These are phyloP conservation scores for Ondatra zibethicus DNA, from an alignment of 2,113 vertebrate genomes.

Conservation along the genomic window DNA sequence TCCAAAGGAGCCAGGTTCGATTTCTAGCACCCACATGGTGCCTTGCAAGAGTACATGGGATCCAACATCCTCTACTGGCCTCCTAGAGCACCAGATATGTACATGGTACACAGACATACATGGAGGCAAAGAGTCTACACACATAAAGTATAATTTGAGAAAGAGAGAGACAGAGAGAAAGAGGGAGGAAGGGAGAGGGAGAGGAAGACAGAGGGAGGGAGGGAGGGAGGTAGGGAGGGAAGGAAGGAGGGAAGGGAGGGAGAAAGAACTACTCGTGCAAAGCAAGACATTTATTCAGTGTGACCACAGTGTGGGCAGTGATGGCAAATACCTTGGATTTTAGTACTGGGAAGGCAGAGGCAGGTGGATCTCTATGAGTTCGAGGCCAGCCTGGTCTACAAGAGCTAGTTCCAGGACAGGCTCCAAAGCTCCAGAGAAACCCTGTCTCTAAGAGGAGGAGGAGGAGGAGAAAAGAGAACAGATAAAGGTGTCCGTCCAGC, in stretches of 20 bases:
- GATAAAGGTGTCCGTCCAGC: too few relatives aligned
- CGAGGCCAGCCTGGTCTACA: not conserved
- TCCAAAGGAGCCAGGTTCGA: not conserved
- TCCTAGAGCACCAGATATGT: not conserved
- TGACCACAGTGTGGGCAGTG: not conserved
- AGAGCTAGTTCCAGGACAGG: too few relatives aligned
- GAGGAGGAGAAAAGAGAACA: not conserved
- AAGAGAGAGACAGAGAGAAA: not conserved
- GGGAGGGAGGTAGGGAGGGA: too few relatives aligned
- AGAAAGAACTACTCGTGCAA: not conserved
- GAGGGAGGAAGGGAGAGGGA: too few relatives aligned
- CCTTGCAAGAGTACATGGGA: not conserved
- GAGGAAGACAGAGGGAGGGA: too few relatives aligned
- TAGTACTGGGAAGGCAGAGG: not conserved
- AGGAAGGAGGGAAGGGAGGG: too few relatives aligned
- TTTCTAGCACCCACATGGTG: not conserved
- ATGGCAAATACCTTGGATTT: not conserved
- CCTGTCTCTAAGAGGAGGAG: not conserved
- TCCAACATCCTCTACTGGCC: not conserved
- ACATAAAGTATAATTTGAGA: not conserved
- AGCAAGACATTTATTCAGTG: not conserved
- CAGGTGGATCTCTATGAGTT: not conserved
- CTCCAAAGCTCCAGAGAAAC: not conserved
- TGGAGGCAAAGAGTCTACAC: not conserved
- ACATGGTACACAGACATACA: not conserved